These are phyloP conservation scores for Scrobipalpa atriplicella DNA, from an alignment of 2,888 invertebrate species.

Conservation along the genomic window DNA sequence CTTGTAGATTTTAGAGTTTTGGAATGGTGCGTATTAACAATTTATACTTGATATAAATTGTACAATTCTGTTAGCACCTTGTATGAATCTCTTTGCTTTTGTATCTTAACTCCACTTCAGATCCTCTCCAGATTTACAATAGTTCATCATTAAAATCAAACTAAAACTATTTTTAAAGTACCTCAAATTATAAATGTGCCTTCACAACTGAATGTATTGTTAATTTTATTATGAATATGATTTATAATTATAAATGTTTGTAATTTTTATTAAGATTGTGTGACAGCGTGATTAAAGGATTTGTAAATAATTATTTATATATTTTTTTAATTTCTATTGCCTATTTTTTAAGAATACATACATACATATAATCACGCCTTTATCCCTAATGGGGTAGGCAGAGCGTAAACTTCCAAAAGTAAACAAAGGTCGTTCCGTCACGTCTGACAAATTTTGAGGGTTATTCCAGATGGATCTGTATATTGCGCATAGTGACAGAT, in stretches of 20 bases:
- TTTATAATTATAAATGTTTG: constrained; percentile 32
- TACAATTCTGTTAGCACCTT: background rate
- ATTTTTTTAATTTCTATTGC: too few species aligned
- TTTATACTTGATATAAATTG: background rate
- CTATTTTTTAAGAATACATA: background rate
- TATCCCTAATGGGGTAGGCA: too few species aligned
- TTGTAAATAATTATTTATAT: background rate
- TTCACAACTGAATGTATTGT: constrained; percentile 34
- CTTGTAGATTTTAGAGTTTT: background rate
- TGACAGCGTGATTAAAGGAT: constrained; percentile 8
- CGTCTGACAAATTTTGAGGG: too few species aligned
- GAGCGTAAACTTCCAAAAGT: too few species aligned
- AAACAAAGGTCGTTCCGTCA: too few species aligned
- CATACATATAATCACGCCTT: too few species aligned
- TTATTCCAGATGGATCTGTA: too few species aligned
- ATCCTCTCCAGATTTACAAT: constrained; percentile 1
- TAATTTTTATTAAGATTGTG: constrained; percentile 27
- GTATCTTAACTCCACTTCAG: background rate
- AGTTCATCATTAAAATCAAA: constrained; percentile 21
- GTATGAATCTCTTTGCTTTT: constrained; percentile 3
- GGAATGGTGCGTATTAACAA: background rate
- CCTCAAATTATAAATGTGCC: constrained; percentile 15
- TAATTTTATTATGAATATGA: constrained; percentile 37
- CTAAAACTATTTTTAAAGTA: constrained; percentile 24
- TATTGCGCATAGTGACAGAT: too few species aligned